phyloP scores from a whole-genome alignment of 2,113 vertebrate genomes.

The Sinocyclocheilus rhinocerous region DNA sequence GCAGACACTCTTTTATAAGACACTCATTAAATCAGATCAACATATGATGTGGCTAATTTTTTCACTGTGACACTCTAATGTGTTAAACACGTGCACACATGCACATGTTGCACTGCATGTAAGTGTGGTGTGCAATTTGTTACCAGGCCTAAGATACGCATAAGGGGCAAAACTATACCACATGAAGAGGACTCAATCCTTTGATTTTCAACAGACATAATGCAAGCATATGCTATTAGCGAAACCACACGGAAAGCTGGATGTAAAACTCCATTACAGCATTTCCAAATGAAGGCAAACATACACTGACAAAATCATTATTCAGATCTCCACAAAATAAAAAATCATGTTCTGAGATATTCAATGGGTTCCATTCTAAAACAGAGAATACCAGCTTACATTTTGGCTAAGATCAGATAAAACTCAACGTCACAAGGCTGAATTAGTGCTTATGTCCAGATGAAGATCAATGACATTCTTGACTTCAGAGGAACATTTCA shows the following conservation, averaged over 20 bases:
- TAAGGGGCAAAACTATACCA: neutral
- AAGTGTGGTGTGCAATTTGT: neutral
- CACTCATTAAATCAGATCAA: neutral
- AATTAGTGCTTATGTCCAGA: neutral
- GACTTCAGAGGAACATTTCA: neutral
- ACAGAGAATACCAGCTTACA: no score
- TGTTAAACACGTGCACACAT: neutral
- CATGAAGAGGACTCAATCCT: neutral
- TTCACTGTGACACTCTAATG: neutral
- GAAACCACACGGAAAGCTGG: neutral
- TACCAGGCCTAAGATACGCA: neutral
- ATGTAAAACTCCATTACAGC: slow-evolving; percentile 10
- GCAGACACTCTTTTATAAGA: neutral
- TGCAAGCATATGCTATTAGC: neutral
- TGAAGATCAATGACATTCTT: neutral
- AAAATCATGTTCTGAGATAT: neutral
- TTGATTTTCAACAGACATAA: neutral
- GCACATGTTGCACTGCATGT: neutral
- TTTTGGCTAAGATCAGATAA: neutral
- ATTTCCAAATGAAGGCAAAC: neutral
- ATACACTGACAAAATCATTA: neutral
- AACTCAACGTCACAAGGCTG: neutral
- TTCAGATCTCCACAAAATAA: neutral
- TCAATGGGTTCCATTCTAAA: neutral
- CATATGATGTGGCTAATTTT: neutral